Evolutionary conservation across 1,140 invertebrate species (phyloP).

Genomic region (Drosophila grimshawi): DNA sequence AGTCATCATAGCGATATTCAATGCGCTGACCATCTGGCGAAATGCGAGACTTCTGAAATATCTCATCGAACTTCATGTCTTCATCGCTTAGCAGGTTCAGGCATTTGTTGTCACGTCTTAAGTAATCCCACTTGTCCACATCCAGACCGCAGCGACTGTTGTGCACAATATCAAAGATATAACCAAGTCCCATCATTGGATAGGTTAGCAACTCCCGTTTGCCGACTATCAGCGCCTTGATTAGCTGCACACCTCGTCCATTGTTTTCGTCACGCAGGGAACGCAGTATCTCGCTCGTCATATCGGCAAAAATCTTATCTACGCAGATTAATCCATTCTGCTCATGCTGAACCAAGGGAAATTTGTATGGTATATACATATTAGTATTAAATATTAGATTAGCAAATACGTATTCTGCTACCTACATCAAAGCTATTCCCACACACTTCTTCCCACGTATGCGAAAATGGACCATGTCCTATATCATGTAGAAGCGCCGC

Average conservation of each 20-base stretch:
- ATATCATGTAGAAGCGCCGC: conserved; percentile 90
- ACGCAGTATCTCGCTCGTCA: conserved; percentile 28
- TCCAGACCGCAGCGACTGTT: conserved; percentile 88
- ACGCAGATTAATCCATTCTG: conserved; percentile 54
- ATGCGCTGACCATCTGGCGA: conserved; percentile 65
- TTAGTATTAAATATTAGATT: neutral
- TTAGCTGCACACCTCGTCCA: conserved; percentile 66
- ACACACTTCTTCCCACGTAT: conserved; percentile 86
- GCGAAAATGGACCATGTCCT: conserved; percentile 89
- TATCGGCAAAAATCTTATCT: conserved; percentile 63
- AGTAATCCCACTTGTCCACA: conserved; percentile 91
- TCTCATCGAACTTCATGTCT: conserved; percentile 65
- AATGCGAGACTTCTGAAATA: conserved; percentile 64
- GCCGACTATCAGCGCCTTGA: conserved; percentile 73
- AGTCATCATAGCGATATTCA: conserved; percentile 75
- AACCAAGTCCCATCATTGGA: conserved; percentile 57
- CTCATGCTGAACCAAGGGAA: conserved; percentile 55
- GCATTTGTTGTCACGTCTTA: conserved; percentile 86
- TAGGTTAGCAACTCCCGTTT: conserved; percentile 43
- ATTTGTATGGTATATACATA: neutral
- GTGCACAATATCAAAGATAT: conserved; percentile 86
- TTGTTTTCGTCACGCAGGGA: conserved; percentile 57
- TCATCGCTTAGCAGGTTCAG: conserved; percentile 43
- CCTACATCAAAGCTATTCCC: conserved; percentile 59
- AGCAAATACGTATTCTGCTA: neutral